A percentile compares a stretch with the other conserved stretches of the same genome.
phyloP scores from a whole-genome alignment of 2,888 invertebrate species.

The Drosophila greeni region DNA sequence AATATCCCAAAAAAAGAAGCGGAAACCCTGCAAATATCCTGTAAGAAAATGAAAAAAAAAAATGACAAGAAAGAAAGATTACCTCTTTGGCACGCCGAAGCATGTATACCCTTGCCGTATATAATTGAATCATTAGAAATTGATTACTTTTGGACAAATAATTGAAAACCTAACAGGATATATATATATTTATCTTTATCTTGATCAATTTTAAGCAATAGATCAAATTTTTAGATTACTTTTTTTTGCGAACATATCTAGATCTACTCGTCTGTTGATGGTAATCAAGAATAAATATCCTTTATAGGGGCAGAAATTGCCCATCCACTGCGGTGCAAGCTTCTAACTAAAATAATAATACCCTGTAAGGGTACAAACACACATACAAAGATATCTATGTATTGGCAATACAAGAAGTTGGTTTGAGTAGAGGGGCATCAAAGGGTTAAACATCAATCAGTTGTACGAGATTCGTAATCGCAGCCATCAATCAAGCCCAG shows the following conservation, averaged over 20 bases:
- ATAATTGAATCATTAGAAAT: neutral
- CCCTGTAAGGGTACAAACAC: neutral
- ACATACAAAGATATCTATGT: neutral
- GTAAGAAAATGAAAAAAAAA: neutral
- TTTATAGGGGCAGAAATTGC: neutral
- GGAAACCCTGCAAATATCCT: constrained; percentile 33
- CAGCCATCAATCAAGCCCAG: constrained; percentile 15
- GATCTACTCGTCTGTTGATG: no score
- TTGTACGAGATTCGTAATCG: constrained; percentile 6
- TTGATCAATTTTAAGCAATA: no score
- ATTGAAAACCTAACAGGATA: neutral
- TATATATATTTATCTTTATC: no score
- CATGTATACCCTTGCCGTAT: neutral
- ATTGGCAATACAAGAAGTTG: neutral
- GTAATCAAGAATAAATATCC: no score
- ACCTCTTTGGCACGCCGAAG: neutral
- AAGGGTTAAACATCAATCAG: constrained; percentile 24
- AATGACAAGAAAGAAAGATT: neutral
- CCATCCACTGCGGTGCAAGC: neutral
- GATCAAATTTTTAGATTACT: no score
- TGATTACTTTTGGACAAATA: no score
- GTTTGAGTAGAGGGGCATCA: neutral
- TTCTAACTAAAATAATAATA: no score
- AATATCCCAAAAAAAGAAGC: constrained; percentile 3
- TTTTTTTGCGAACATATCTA: no score